Evolutionary conservation across 1,140 invertebrate genomes (phyloP).

Genomic region (Kradibia gibbosae): DNA sequence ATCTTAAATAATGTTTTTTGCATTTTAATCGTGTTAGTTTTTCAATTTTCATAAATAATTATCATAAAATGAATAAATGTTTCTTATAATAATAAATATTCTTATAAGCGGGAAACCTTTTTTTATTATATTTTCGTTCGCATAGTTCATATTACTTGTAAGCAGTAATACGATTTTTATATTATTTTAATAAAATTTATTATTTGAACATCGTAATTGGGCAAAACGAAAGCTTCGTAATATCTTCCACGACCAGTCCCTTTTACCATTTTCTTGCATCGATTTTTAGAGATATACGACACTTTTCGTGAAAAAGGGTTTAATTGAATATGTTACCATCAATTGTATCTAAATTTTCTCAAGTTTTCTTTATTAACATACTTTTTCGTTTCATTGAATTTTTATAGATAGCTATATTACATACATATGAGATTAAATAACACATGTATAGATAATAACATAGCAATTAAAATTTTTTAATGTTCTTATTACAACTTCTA

Average conservation of each 20-base stretch:
- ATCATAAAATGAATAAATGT: too few relatives aligned
- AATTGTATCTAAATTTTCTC: conserved; percentile 5
- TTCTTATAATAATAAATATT: too few relatives aligned
- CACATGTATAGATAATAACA: neutral
- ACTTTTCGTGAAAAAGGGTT: conserved; percentile 4
- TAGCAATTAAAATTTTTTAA: too few relatives aligned
- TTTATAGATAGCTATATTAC: neutral
- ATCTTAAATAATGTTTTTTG: too few relatives aligned
- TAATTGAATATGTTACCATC: neutral
- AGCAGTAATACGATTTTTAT: too few relatives aligned
- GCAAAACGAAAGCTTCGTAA: neutral
- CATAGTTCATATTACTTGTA: too few relatives aligned
- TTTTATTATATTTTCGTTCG: too few relatives aligned
- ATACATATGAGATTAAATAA: neutral
- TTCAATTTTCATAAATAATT: too few relatives aligned
- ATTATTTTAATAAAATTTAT: too few relatives aligned
- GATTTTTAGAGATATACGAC: neutral
- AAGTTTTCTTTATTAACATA: neutral
- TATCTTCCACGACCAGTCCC: neutral
- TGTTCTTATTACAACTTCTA: too few relatives aligned
- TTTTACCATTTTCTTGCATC: neutral
- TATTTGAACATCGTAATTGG: conserved; percentile 1
- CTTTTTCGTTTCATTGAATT: neutral
- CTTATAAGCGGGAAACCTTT: too few relatives aligned
- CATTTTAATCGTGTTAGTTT: too few relatives aligned